Base-by-base conservation (phyloP, 2,113 vertebrate genomes). In the Eclectus roratus region DNA sequence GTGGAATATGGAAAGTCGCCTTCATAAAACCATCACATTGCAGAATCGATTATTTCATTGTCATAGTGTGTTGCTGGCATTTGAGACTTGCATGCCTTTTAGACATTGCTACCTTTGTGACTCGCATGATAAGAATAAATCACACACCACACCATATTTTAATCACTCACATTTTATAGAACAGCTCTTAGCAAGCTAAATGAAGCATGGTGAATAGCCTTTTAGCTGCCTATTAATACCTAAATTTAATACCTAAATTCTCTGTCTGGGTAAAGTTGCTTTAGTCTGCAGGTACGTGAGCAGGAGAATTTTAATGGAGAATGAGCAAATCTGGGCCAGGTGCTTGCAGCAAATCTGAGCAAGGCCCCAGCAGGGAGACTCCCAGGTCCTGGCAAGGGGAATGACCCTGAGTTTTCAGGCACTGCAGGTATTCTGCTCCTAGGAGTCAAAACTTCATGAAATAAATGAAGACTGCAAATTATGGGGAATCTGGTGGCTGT, bases 311-410 rank as follows among this genome's bases (percentile, higher is more conserved):
- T 52, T 33, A 52, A 55, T 0, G 13, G 37, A 91, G 25, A 74
- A 66, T 7, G 19, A 66, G 28, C 13, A 66, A 61, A 88, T 14
- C 6, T 41, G 37, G n/a, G 35, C 19, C 81, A 52, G 35, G 23
- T 61, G 7, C 55, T 47, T 27, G 64, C 60, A 89, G 55, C 46
- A 29, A 3, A 13, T 5, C 55, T 25, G 9, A 52, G 17, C 4
- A 9, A 64, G 16, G 20, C 3, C 11, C 23, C 49, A 50, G 35
- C 8, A 0, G 2, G 39, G 60, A 23, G 17, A 15, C 1, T 55
- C 24, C 24, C 63, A 80, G 31, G 9, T 58, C 49, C 37, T 73
- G 49, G 37, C 10, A 43, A 7, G 1, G 17, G 31, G 39, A 63
- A 3, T 0, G 3, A 58, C 7, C 24, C 58, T 29, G 55, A 31